These are phyloP conservation scores for Drosophila subsilvestris DNA, from an alignment of 2,888 invertebrate species.

Conservation along the genomic window DNA sequence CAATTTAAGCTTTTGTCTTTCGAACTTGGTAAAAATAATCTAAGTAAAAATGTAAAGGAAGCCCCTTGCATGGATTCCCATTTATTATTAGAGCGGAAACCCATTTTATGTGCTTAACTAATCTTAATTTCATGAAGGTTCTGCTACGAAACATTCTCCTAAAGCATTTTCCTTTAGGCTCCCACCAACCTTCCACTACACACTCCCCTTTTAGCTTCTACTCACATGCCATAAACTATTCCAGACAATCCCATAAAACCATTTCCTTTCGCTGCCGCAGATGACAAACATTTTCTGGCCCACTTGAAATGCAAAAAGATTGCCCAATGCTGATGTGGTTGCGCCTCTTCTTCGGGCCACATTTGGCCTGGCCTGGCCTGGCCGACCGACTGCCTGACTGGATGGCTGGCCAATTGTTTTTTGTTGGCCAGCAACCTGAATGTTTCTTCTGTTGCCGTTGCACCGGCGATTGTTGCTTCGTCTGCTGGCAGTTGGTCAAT, in stretches of 20 bases:
- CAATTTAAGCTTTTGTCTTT: no score
- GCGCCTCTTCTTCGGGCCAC: conserved; percentile 59
- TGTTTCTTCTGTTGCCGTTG: conserved; percentile 37
- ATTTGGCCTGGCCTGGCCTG: conserved; percentile 55
- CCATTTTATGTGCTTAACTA: no score
- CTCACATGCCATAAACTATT: not conserved
- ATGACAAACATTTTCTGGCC: conserved; percentile 64
- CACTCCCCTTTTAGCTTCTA: not conserved
- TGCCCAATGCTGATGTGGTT: conserved; percentile 62
- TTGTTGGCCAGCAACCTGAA: conserved; percentile 37
- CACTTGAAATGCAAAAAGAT: conserved; percentile 60
- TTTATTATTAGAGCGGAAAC: no score
- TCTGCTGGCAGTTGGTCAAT: conserved; percentile 75
- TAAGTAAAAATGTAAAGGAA: no score
- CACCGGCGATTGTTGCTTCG: conserved; percentile 55
- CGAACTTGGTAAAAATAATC: no score
- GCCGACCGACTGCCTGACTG: not conserved
- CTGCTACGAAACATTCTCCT: not conserved
- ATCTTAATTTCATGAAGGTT: no score
- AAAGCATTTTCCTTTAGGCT: not conserved
- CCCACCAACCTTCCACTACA: not conserved
- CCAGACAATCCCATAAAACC: conserved; percentile 19
- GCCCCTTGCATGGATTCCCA: no score
- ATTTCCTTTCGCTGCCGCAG: conserved; percentile 46
- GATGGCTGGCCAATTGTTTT: conserved; percentile 34